Evolutionary conservation across 2,797 vertebrate species (phyloP), one percentile per base, ranked within the genome.

Genomic region (Acanthurus tractus): DNA sequence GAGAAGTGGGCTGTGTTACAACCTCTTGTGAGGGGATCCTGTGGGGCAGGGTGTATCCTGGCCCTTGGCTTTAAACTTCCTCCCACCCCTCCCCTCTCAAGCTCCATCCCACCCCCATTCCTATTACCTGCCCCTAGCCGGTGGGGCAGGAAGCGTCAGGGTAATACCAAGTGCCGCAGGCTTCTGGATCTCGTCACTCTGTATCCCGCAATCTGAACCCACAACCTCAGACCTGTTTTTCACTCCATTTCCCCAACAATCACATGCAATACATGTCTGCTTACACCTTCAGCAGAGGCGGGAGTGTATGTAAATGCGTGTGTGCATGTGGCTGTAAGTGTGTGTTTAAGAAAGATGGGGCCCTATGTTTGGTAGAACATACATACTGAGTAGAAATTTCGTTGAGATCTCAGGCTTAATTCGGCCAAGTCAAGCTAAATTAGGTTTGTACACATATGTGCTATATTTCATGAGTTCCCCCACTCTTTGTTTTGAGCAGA

Each of bases 161-260:
- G 86, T 90, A 89, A 92, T 78, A 92, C 89, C 85, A 81, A 87
- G 84, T 74, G 75, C 82, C 66, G 45, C 70, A 59, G 85, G 90
- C 91, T 93, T 94, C 94, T 95, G 93, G 92, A 91, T 93, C 93
- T 93, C 81, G 88, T 95, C 93, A 94, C 87, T 88, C 86, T 69
- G 78, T 86, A 92, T 91, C 82, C 81, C 79, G 71, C 91, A 93
- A 92, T 84, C 87, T 90, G 88, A 93, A 93, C 88, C 90, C 70
- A 75, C 84, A 89, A 91, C 86, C 86, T 80, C 74, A 58, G 84
- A 86, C 90, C 91, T 91, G 90, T 86, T 92, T 92, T 92, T 92
- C 88, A 91, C 92, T 92, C 90, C 73, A 84, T 87, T 90, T 93
- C 88, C 86, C 78, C 85, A 84, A 89, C 86, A 89, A 92, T 91